phyloP scores from a whole-genome alignment of 37 sponge, comb jelly and placozoan genomes.

The Dysidea cf. avara region DNA sequence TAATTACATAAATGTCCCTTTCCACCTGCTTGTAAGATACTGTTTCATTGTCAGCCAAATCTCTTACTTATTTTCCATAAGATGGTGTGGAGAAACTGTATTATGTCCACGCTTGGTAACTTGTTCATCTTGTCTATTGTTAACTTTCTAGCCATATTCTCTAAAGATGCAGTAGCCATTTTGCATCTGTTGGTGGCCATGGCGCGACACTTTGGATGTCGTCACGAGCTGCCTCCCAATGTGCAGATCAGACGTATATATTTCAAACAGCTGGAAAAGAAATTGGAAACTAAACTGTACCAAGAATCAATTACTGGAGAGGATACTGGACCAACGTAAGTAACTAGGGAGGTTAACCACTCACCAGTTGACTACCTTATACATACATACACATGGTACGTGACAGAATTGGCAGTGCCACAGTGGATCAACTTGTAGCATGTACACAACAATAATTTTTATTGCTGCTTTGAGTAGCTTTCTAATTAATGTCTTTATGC shows the following conservation, averaged over 20 bases:
- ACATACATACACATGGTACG: background rate
- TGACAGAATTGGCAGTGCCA: too few species aligned
- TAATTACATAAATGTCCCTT: too few species aligned
- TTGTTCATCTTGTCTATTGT: too few species aligned
- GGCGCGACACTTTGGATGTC: slow-evolving; percentile 80
- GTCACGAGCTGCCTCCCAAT: slow-evolving; percentile 71
- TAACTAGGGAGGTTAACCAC: background rate
- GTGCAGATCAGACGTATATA: slow-evolving; percentile 68
- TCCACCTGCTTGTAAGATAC: too few species aligned
- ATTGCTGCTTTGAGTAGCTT: too few species aligned
- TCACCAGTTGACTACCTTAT: slow-evolving; percentile 5
- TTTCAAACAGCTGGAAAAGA: slow-evolving; percentile 69
- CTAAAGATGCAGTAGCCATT: slow-evolving; percentile 80
- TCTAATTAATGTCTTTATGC: too few species aligned
- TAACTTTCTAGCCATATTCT: slow-evolving; percentile 66
- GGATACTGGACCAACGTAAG: slow-evolving; percentile 76
- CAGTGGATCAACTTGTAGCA: too few species aligned
- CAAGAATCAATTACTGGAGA: slow-evolving; percentile 85
- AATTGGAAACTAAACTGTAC: slow-evolving; percentile 56
- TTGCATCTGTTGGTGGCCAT: slow-evolving; percentile 91
- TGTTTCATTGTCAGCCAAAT: too few species aligned
- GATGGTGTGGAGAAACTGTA: too few species aligned
- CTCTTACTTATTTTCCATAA: too few species aligned
- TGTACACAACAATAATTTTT: too few species aligned
- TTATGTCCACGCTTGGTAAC: too few species aligned